Base-by-base conservation (phyloP, 1,140 invertebrate genomes). In the Pararge aegeria region DNA sequence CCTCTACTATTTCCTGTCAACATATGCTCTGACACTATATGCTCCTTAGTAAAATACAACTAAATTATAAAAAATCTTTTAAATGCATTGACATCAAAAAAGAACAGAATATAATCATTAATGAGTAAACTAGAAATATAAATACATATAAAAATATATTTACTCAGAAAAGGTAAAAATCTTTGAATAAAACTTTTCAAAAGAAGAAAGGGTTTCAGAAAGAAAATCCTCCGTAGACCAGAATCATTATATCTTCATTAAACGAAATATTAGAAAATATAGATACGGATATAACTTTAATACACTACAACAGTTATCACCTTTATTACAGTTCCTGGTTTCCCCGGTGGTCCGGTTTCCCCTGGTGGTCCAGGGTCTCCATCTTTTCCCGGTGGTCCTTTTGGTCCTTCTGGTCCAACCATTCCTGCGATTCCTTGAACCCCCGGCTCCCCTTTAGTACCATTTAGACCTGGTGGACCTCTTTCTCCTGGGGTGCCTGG, bases 1-100 rank as follows among this genome's bases (percentile, higher is more conserved):
- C 53, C 37, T 51, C 50, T 68, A 68, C 70, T 78, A 51, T 70
- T 74, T 70, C 65, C 71, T 74, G 66, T 76, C 66, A 72, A 70
- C 52, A 62, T 55, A 67, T 38, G 21, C 50, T 61, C 60, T 70
- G 61, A 67, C 46, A 67, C 58, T 59, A 60, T 54, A 58, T 42
- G 46, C 44, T 54, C 5, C 38, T 10, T 16, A 9, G 18, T 13
- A 0, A 13, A 15, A 30, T 55, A 13, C 18, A 42, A 5, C 12
- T 38, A 3, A 15, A 38, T 38, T 1, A 1, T 9, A 15, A n/a
- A n/a, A n/a, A n/a, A n/a, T n/a, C n/a, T n/a, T n/a, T n/a, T n/a
- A n/a, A n/a, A n/a, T n/a, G n/a, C n/a, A n/a, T n/a, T n/a, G n/a
- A n/a, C n/a, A n/a, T n/a, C n/a, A n/a, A n/a, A n/a, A n/a, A n/a